phyloP scores from a whole-genome alignment of 2,888 invertebrate genomes.

The Apodemia hepburni region DNA sequence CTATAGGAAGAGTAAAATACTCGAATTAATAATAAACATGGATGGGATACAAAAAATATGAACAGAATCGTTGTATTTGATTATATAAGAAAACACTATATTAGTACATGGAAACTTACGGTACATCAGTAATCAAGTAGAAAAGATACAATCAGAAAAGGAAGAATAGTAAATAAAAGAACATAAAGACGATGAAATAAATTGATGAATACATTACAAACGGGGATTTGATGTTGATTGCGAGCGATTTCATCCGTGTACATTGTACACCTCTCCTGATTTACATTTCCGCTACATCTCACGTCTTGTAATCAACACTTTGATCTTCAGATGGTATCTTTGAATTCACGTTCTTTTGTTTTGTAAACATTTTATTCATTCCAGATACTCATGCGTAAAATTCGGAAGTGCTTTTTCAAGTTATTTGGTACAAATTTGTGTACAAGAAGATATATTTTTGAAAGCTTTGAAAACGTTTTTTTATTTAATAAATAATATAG shows the following conservation, averaged over 20 bases:
- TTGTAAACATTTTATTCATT: not conserved
- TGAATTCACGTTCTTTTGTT: not conserved
- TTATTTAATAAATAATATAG: too few species aligned
- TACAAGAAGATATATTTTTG: not conserved
- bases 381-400: not conserved
- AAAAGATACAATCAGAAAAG: too few species aligned
- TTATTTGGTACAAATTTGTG: not conserved
- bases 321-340: not conserved
- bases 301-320: conserved; percentile 1
- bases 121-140: too few species aligned
- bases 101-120: too few species aligned
- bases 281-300: conserved; percentile 1
- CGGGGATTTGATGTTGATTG: not conserved
- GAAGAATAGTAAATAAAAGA: too few species aligned
- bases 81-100: too few species aligned
- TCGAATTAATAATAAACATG: too few species aligned
- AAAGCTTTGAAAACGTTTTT: too few species aligned
- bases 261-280: not conserved
- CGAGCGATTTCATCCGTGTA: not conserved
- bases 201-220: not conserved
- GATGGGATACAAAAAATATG: too few species aligned
- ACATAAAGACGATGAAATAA: not conserved
- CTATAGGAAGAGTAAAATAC: too few species aligned
- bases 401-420: not conserved
- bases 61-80: too few species aligned